A percentile compares a stretch with the other conserved stretches of the same genome.
These are phyloP conservation scores for Brachirus orientalis DNA, from an alignment of 2,113 vertebrate species.

Conservation along the genomic window DNA sequence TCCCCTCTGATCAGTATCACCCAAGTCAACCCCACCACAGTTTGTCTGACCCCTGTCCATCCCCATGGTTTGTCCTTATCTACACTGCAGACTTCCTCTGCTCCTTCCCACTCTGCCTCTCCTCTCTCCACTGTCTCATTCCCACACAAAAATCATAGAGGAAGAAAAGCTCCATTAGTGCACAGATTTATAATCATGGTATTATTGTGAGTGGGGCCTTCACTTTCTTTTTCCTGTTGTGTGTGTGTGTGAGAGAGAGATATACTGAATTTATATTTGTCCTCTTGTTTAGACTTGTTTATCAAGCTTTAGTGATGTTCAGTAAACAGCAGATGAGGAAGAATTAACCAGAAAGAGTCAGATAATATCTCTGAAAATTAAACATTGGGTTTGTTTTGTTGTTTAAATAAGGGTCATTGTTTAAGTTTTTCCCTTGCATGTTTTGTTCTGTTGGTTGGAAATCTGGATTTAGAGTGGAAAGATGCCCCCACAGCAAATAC, in stretches of 20 bases:
- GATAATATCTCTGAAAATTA: conserved; percentile 64
- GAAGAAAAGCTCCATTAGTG: conserved; percentile 33
- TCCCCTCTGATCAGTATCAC: conserved; percentile 48
- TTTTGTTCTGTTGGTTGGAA: conserved; percentile 38
- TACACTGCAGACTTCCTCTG: conserved; percentile 69
- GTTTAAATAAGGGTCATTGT: conserved; percentile 59
- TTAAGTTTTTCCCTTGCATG: conserved; percentile 35
- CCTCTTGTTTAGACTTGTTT: conserved; percentile 59
- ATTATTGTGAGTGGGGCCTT: neutral
- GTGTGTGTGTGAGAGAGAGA: conserved; percentile 6
- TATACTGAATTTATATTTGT: conserved; percentile 1
- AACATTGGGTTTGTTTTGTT: conserved; percentile 54
- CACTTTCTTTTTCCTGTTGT: conserved; percentile 1
- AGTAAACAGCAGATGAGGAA: conserved; percentile 26
- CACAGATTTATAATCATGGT: conserved; percentile 43
- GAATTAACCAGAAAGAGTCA: conserved; percentile 31
- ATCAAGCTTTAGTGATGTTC: conserved; percentile 43
- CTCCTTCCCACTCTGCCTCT: conserved; percentile 41
- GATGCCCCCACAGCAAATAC: conserved; percentile 3
- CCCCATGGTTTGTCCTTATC: conserved; percentile 70
- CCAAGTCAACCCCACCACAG: conserved; percentile 8
- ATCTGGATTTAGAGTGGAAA: conserved; percentile 37
- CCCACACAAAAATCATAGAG: conserved; percentile 17
- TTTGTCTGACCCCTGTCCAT: conserved; percentile 32
- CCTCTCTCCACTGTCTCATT: conserved; percentile 5